Evolutionary conservation across 1,140 invertebrate genomes (phyloP), one percentile per base, ranked within the genome.

Genomic region (Neuroterus valhalla): DNA sequence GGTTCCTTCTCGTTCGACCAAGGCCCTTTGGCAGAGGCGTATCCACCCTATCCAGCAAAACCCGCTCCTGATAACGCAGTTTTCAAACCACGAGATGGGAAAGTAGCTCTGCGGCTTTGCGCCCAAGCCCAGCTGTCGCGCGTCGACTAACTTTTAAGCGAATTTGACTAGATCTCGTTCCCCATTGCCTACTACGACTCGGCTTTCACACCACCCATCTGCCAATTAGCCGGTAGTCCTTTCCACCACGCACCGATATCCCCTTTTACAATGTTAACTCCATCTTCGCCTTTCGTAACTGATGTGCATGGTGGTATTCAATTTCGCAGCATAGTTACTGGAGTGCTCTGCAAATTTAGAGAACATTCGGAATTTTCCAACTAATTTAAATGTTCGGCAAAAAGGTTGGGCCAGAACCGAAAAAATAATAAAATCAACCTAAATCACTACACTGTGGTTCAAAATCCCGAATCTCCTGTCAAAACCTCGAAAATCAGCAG

Each of bases 131-230:
- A 62, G 23, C 55, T 62, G 55, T 62, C 55, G 55, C 55, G 55
- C 26, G 55, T 62, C 26, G 72, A 50, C 68, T 81, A 84, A 85
- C 83, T 85, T 85, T 82, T 84, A 84, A 84, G 82, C 77, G 83
- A 81, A 83, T 82, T 85, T 81, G 78, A 69, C 67, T 76, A 44
- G 78, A 86, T 85, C 85, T 85, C 84, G 78, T 85, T 84, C 82
- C 73, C 72, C 71, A 66, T 42, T 67, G 71, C 68, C 66, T 74
- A 43, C 70, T 74, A 72, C 72, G 67, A 75, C 76, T 74, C 17
- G 72, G 26, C 45, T 70, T 71, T 48, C 31, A 71, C 23, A 66
- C 66, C 48, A 50, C 68, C 71, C 48, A 55, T 38, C 68, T 74
- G 44, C 74, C 79, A 81, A 81, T 82, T 82, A 82, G 76, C 68